Evolutionary conservation across 1,140 invertebrate genomes (phyloP).

Genomic region (Brachionus paranguensis): DNA sequence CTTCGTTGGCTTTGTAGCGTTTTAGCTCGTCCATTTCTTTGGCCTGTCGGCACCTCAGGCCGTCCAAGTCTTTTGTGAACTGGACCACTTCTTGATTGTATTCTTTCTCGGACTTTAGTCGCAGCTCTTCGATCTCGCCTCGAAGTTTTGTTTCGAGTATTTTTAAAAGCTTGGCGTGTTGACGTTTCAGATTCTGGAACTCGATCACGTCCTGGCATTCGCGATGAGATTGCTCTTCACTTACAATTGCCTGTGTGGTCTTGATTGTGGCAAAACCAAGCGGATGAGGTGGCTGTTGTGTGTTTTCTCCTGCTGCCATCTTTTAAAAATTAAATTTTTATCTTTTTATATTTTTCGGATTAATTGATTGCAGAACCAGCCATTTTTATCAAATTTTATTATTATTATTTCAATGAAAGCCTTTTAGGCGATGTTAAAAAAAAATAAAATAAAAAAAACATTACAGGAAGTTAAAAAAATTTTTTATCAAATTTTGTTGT

Average conservation of each 20-base stretch:
- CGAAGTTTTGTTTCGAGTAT: constrained; percentile 84
- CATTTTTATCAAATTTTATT: no score
- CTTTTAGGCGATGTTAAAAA: no score
- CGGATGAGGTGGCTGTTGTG: background rate
- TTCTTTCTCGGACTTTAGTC: constrained; percentile 87
- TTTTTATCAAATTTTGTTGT: no score
- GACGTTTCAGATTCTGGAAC: constrained; percentile 24
- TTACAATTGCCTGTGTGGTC: constrained; percentile 36
- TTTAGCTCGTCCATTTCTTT: constrained; percentile 69
- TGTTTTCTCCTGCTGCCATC: background rate
- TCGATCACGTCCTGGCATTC: constrained; percentile 31
- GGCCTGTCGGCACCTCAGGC: constrained; percentile 75
- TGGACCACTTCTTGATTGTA: constrained; percentile 83
- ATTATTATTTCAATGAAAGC: no score
- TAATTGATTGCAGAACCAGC: no score
- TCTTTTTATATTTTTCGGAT: background rate
- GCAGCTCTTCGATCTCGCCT: constrained; percentile 88
- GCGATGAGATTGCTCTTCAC: constrained; percentile 39
- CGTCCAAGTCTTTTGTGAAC: constrained; percentile 84
- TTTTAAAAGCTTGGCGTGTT: constrained; percentile 42
- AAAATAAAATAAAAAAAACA: no score
- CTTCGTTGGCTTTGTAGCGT: constrained; percentile 57
- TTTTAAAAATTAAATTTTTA: background rate
- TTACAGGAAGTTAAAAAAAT: no score
- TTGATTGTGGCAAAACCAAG: constrained; percentile 28